Percentiles rank a stretch among this genome's conserved stretches.
These are phyloP conservation scores for Choristoneura fumiferana DNA, from an alignment of 1,140 invertebrate genomes.

Conservation along the genomic window DNA sequence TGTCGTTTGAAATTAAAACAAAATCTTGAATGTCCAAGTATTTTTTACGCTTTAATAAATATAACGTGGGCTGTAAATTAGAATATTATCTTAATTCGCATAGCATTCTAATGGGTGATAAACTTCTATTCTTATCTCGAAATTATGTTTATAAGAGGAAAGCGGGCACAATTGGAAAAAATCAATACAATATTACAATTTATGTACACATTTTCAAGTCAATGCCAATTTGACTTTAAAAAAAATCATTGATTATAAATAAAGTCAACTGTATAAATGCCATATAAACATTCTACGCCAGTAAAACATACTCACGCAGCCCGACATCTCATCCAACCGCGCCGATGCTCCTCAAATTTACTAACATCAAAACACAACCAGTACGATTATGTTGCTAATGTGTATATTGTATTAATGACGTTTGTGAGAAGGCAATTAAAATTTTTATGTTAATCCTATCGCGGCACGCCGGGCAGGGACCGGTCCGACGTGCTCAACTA, in stretches of 20 bases:
- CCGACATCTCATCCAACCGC: not conserved
- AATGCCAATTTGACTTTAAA: too few species aligned
- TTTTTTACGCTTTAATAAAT: not conserved
- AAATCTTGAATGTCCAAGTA: not conserved
- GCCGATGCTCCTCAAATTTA: not conserved
- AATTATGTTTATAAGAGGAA: constrained; percentile 14
- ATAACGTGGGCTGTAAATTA: constrained; percentile 24
- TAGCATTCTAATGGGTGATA: constrained; percentile 30
- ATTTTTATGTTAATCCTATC: constrained; percentile 68
- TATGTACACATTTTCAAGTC: too few species aligned
- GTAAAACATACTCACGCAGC: too few species aligned
- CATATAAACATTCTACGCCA: too few species aligned
- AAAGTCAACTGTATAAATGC: too few species aligned
- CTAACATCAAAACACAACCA: constrained; percentile 38
- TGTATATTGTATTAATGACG: constrained; percentile 51
- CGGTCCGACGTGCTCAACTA: constrained; percentile 46
- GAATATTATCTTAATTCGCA: constrained; percentile 34
- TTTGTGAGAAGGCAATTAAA: constrained; percentile 60
- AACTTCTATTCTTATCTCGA: constrained; percentile 26
- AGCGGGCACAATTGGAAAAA: not conserved
- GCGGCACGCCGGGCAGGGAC: constrained; percentile 38
- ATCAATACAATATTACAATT: not conserved
- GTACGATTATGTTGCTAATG: constrained; percentile 29
- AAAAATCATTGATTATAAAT: too few species aligned
- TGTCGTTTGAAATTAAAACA: constrained; percentile 1